Evolutionary conservation across 2,113 vertebrate genomes (phyloP), one percentile per base, ranked within the genome.

Genomic region (Aythya baeri): DNA sequence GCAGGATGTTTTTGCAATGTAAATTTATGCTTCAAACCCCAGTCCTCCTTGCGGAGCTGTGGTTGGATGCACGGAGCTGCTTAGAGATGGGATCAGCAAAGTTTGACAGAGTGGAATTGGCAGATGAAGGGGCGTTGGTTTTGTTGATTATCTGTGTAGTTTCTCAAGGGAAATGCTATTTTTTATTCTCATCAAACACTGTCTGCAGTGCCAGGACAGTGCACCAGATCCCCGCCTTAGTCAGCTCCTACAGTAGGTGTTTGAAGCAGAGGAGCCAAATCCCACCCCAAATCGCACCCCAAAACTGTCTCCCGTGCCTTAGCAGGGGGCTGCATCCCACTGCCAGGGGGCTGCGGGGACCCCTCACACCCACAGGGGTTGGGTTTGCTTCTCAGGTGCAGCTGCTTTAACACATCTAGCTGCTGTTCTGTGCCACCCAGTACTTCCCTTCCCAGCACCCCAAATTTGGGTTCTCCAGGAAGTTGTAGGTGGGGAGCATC

Each of bases 201-300:
- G 52, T 26, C 83, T 88, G 88, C 92, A 84, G 61, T 61, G 86
- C 77, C 92, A 92, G 94, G 88, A 88, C 77, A 79, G 88, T 52
- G 57, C 0, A 0, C 66, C 92, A 88, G 91, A 75, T 82, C 80
- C 72, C 72, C 76, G 76, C 86, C 67, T 55, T 22, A 34, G 83
- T 44, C 91, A 86, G 80, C 73, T 93, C 43, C 84, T 73, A 34
- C 0, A 0, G 75, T 36, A 55, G 78, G 4, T 55, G 71, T 83
- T 89, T 61, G 32, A 85, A 91, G 87, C 4, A 67, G 88, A 50
- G 68, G 84, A 85, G 58, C 58, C 26, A 43, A 13, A 17, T 70
- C 26, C 16, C 70, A 36, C 54, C 31, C 80, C 54, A 31, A 18
- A 17, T 70, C 26, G 13, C 70, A 36, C 44, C 31, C 80, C 54